phyloP scores from a whole-genome alignment of 53 echinoderm and acorn worm genomes.

The Zoroaster sp. region DNA sequence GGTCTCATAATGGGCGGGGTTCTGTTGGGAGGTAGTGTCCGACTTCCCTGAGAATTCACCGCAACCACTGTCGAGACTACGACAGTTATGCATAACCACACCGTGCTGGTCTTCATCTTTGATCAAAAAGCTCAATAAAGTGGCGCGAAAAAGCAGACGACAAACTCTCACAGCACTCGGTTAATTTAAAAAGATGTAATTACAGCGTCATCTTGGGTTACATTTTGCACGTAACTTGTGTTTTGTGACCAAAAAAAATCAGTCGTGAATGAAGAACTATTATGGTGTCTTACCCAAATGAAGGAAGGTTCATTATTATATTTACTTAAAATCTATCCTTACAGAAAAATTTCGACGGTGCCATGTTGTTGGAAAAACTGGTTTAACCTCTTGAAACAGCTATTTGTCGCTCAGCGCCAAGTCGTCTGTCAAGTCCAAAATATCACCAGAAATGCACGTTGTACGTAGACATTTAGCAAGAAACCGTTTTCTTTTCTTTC shows the following conservation, averaged over 20 bases:
- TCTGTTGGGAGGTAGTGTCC: conserved; percentile 1
- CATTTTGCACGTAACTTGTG: neutral
- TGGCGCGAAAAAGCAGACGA: neutral
- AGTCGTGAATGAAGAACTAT: neutral
- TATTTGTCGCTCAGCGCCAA: neutral
- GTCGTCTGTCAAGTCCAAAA: neutral
- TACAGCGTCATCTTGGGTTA: neutral
- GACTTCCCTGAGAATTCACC: conserved; percentile 17
- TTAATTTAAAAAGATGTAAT: neutral
- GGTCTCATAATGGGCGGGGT: conserved; percentile 22
- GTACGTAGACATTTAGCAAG: neutral
- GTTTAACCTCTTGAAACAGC: neutral
- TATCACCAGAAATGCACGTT: neutral
- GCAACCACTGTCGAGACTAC: conserved; percentile 1
- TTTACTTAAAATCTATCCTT: neutral
- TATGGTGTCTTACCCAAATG: neutral
- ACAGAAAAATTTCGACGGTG: neutral
- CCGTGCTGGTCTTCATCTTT: neutral
- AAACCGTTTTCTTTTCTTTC: neutral
- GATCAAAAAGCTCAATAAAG: neutral
- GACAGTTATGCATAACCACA: neutral
- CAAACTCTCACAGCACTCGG: neutral
- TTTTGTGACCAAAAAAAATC: neutral
- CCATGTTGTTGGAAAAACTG: neutral
- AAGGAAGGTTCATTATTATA: neutral